phyloP scores from a whole-genome alignment of 2,113 vertebrate species.

The Tylochromis polylepis region DNA sequence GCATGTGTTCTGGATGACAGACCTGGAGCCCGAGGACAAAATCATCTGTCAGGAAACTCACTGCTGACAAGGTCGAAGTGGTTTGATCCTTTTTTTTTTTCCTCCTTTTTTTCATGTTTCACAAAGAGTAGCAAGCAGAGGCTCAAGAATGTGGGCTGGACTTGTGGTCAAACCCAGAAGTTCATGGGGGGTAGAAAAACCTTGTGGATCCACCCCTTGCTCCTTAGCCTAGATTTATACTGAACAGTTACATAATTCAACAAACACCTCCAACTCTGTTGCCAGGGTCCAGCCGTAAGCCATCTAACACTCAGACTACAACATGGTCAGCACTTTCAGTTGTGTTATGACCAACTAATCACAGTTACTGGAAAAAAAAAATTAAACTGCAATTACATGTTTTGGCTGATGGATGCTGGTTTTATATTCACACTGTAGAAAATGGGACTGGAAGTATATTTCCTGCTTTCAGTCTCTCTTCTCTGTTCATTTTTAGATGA shows the following conservation, averaged over 20 bases:
- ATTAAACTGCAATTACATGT: neutral
- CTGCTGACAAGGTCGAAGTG: constrained; percentile 22
- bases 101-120: neutral
- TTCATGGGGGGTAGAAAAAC: constrained; percentile 47
- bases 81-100: constrained; percentile 34
- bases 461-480: neutral
- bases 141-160: constrained; percentile 57
- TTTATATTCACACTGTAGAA: neutral
- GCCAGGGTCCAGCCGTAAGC: constrained; percentile 33
- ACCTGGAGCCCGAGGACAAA: constrained; percentile 2
- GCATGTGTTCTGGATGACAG: constrained; percentile 4
- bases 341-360: constrained; percentile 25
- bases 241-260: constrained; percentile 68
- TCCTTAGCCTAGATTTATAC: constrained; percentile 49
- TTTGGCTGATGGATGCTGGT: neutral
- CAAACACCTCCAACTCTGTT: constrained; percentile 60
- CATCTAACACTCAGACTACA: constrained; percentile 6
- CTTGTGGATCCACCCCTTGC: constrained; percentile 33
- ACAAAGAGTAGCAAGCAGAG: constrained; percentile 46
- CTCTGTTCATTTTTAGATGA: neutral
- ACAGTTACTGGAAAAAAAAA: neutral
- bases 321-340: constrained; percentile 19
- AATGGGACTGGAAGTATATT: neutral
- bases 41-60: constrained; percentile 34
- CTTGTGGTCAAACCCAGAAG: constrained; percentile 42